These are phyloP conservation scores for Drosophila macrospina DNA, from an alignment of 2,888 invertebrate genomes.

Conservation along the genomic window DNA sequence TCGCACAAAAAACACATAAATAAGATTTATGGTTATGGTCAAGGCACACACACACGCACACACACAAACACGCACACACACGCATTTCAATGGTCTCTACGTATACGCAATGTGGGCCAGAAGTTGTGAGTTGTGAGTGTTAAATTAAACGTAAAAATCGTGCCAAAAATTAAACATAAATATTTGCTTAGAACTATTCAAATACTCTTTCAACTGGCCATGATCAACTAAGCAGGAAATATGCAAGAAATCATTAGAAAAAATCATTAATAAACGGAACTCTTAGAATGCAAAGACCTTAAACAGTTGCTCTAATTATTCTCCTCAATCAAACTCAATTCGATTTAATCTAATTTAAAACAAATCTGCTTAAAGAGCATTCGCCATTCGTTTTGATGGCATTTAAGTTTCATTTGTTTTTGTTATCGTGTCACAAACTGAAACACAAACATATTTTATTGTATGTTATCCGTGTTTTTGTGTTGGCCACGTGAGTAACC, in stretches of 20 bases:
- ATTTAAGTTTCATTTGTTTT: conserved; percentile 25
- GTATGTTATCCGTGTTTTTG: conserved; percentile 23
- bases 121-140: conserved; percentile 51
- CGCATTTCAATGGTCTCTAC: conserved; percentile 36
- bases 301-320: background rate
- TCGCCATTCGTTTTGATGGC: background rate
- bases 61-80: conserved; percentile 17
- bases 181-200: conserved; percentile 54
- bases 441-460: conserved; percentile 49
- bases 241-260: background rate
- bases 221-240: background rate
- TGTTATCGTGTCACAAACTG: conserved; percentile 53
- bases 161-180: conserved; percentile 66
- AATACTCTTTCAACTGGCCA: conserved; percentile 30
- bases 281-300: background rate
- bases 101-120: conserved; percentile 56
- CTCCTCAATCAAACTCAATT: background rate
- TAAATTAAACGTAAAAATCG: conserved; percentile 70
- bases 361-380: conserved; percentile 21
- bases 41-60: conserved; percentile 17
- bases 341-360: background rate
- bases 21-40: conserved; percentile 77
- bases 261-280: background rate
- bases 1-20: conserved; percentile 78
- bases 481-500: conserved; percentile 23